phyloP scores from a whole-genome alignment of 1,140 invertebrate genomes.

The Lordiphosa collinella region DNA sequence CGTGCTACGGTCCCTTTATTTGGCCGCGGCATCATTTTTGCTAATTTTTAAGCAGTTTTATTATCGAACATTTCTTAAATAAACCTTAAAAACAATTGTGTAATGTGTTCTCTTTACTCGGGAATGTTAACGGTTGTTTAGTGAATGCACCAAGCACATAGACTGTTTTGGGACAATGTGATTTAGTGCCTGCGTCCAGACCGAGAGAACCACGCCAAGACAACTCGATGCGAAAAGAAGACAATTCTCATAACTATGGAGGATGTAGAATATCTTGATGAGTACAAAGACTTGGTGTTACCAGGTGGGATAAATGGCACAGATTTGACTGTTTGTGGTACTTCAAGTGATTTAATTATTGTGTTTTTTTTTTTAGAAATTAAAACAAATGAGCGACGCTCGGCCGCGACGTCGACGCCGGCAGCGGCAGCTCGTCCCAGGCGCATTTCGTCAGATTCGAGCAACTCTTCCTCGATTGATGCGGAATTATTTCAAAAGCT shows the following conservation, averaged over 20 bases:
- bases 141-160: no score
- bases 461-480: slow-evolving; percentile 56
- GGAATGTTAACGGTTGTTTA: no score
- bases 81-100: not conserved
- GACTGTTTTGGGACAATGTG: not conserved
- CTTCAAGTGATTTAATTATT: not conserved
- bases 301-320: slow-evolving; percentile 34
- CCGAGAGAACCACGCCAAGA: not conserved
- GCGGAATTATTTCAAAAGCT: slow-evolving; percentile 64
- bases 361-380: slow-evolving; percentile 30
- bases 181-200: not conserved
- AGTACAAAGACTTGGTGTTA: slow-evolving; percentile 63
- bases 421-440: slow-evolving; percentile 18
- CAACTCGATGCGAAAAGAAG: slow-evolving; percentile 4
- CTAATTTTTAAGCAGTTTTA: not conserved
- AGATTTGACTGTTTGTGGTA: not conserved
- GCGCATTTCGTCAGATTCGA: slow-evolving; percentile 53
- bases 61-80: not conserved
- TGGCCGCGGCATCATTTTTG: slow-evolving; percentile 19
- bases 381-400: slow-evolving; percentile 24
- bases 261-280: slow-evolving; percentile 63
- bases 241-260: slow-evolving; percentile 40
- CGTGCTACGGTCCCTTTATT: not conserved
- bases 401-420: slow-evolving; percentile 8
- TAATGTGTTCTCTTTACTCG: no score